Percentiles rank a stretch among this genome's conserved stretches.
Evolutionary conservation across 2,888 invertebrate species (phyloP).

Genomic region (Neoascia interrupta): DNA sequence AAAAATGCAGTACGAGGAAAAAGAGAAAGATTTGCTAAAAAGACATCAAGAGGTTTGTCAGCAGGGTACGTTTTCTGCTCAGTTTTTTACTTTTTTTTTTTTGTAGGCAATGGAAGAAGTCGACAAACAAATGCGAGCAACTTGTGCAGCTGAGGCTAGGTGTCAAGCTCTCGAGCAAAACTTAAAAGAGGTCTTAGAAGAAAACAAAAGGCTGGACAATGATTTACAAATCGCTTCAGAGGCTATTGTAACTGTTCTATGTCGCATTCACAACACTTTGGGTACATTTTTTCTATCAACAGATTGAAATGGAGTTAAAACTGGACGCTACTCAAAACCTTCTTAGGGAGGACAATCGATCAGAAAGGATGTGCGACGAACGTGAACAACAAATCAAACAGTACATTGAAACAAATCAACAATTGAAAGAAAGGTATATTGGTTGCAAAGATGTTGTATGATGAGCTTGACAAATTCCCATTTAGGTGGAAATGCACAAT

Average conservation of each 20-base stretch:
- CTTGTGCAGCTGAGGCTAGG: conserved; percentile 76
- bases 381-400: conserved; percentile 72
- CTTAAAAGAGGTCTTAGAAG: conserved; percentile 72
- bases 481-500: conserved; percentile 85
- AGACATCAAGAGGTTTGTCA: conserved; percentile 80
- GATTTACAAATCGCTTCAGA: conserved; percentile 79
- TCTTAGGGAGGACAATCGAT: conserved; percentile 83
- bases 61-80: background rate
- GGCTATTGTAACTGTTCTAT: conserved; percentile 68
- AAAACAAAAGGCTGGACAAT: conserved; percentile 75
- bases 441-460: background rate
- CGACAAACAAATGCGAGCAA: conserved; percentile 71
- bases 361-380: conserved; percentile 74
- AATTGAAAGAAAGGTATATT: conserved; percentile 72
- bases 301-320: conserved; percentile 82
- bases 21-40: conserved; percentile 81
- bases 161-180: conserved; percentile 74
- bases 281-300: too few species aligned
- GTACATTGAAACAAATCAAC: conserved; percentile 70
- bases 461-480: conserved; percentile 42
- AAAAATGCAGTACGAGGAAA: conserved; percentile 82
- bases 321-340: conserved; percentile 82
- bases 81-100: background rate
- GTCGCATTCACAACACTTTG: too few species aligned
- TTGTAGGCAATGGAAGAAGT: conserved; percentile 69